Evolutionary conservation across 2,113 vertebrate species (phyloP).

Genomic region (Sapajus apella): DNA sequence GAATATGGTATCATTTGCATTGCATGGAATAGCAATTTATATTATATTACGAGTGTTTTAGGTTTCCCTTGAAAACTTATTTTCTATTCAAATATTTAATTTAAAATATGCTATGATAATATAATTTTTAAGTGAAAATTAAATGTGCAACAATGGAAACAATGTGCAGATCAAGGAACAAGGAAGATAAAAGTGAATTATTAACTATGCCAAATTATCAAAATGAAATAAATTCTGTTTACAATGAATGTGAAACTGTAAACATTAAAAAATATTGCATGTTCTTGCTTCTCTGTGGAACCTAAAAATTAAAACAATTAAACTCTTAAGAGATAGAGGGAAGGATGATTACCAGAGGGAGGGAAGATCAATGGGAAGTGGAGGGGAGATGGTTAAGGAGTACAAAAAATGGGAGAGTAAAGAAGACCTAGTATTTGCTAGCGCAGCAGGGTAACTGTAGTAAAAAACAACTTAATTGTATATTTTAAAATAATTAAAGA

Average conservation of each 20-base stretch:
- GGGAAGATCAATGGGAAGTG: too few relatives aligned
- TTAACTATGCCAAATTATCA: neutral
- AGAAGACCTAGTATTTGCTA: too few relatives aligned
- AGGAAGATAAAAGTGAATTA: neutral
- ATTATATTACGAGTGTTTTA: neutral
- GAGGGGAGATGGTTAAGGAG: too few relatives aligned
- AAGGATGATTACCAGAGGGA: too few relatives aligned
- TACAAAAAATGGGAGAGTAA: too few relatives aligned
- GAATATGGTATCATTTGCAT: neutral
- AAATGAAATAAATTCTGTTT: neutral
- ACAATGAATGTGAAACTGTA: neutral
- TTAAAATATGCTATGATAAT: neutral
- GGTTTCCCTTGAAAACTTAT: neutral
- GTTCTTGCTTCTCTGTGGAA: too few relatives aligned
- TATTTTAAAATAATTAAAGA: too few relatives aligned
- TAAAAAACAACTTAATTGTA: too few relatives aligned
- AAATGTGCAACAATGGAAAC: neutral
- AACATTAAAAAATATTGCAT: too few relatives aligned
- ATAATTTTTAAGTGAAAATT: neutral
- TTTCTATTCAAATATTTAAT: neutral
- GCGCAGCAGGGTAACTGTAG: too few relatives aligned
- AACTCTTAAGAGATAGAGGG: too few relatives aligned
- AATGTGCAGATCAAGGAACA: neutral
- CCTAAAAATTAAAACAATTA: too few relatives aligned
- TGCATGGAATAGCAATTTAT: neutral